Percentiles rank a stretch among this genome's conserved stretches.
Conservation (phyloP, 1,140 invertebrate species). For the Zaprionus capensis region DNA sequence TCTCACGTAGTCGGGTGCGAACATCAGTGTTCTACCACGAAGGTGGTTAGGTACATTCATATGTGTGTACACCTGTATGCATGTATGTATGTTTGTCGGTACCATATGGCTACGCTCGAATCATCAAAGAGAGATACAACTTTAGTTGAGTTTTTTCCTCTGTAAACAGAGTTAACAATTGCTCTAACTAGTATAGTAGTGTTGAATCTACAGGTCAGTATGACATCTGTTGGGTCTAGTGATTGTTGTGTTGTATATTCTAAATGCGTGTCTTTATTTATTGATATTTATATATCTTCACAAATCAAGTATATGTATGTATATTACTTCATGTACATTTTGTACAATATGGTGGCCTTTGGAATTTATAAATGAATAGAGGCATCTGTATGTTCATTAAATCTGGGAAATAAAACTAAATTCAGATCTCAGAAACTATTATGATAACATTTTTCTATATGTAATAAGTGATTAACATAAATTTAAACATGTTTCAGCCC, state of each 20-base stretch:
- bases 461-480: neutral
- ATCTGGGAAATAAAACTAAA: too few species aligned
- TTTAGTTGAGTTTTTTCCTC: neutral
- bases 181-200: neutral
- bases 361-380: too few species aligned
- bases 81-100: neutral
- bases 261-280: neutral
- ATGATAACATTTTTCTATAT: neutral
- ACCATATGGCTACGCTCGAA: neutral
- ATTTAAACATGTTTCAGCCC: conserved; percentile 86
- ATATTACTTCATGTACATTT: neutral
- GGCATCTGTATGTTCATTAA: too few species aligned
- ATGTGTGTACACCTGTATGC: too few species aligned
- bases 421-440: neutral
- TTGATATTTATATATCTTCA: neutral
- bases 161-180: too few species aligned
- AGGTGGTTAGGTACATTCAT: neutral
- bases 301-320: neutral
- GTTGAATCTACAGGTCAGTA: neutral
- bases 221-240: too few species aligned
- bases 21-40: neutral
- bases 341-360: neutral
- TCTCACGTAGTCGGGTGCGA: neutral
- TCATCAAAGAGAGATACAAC: neutral
- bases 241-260: neutral